Evolutionary conservation across 2,113 vertebrate genomes (phyloP).

Genomic region (Semnornis frantzii): DNA sequence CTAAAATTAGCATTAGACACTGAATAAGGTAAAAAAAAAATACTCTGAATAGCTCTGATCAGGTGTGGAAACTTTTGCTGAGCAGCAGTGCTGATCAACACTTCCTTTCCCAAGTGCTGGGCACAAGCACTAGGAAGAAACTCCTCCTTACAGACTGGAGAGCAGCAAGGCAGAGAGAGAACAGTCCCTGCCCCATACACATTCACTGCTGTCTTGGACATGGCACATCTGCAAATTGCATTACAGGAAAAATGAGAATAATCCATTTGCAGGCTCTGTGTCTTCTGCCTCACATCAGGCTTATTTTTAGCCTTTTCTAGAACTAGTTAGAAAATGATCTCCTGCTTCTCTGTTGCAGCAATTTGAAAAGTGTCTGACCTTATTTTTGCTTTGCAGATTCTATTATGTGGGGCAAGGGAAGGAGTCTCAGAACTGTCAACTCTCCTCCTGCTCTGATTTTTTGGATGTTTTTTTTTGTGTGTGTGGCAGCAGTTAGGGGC

Average conservation of each 20-base stretch:
- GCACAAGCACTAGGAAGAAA: not conserved
- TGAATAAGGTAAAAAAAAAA: not conserved
- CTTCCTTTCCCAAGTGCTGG: not conserved
- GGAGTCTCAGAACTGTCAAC: not conserved
- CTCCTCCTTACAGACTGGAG: not conserved
- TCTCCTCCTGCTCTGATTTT: not conserved
- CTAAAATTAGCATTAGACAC: not conserved
- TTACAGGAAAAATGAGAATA: constrained; percentile 56
- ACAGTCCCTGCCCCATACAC: not conserved
- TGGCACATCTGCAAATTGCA: constrained; percentile 33
- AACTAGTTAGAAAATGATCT: constrained; percentile 27
- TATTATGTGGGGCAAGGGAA: constrained; percentile 28
- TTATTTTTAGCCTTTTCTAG: constrained; percentile 59
- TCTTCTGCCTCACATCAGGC: constrained; percentile 13
- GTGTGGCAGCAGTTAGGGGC: not conserved
- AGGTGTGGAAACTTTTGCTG: not conserved
- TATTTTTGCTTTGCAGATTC: constrained; percentile 59
- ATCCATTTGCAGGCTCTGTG: constrained; percentile 47
- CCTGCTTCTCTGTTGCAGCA: constrained; percentile 42
- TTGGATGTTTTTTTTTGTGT: not conserved
- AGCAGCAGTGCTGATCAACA: not conserved
- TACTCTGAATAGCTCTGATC: not conserved
- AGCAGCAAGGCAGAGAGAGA: not conserved
- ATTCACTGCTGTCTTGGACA: not conserved
- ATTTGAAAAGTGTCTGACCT: constrained; percentile 52